phyloP scores from a whole-genome alignment of 2,797 vertebrate genomes.

The Fringilla coelebs region DNA sequence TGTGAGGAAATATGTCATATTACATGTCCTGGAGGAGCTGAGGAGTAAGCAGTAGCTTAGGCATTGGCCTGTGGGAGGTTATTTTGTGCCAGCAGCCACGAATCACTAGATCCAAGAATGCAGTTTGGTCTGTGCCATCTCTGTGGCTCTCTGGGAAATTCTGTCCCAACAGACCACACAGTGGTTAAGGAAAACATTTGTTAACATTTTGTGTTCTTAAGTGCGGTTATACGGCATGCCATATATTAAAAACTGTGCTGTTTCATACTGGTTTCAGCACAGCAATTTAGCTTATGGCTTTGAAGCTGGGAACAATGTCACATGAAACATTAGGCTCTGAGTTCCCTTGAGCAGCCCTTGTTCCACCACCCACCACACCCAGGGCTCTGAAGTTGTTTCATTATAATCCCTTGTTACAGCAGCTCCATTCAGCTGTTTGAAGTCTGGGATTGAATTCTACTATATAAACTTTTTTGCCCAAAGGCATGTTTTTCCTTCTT shows the following conservation, averaged over 20 bases:
- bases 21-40: background rate
- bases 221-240: background rate
- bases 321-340: background rate
- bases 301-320: background rate
- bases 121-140: background rate
- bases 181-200: background rate
- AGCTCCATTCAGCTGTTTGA: conserved; percentile 35
- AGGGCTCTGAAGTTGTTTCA: background rate
- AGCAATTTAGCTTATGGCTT: background rate
- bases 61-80: background rate
- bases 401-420: background rate
- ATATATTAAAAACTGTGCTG: background rate
- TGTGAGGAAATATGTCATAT: background rate
- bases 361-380: background rate
- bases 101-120: background rate
- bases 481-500: background rate
- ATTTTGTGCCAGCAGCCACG: background rate
- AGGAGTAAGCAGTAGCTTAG: background rate
- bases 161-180: background rate
- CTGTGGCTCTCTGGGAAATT: background rate
- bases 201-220: conserved; percentile 26
- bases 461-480: background rate
- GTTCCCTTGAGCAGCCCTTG: background rate
- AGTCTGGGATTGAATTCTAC: background rate
- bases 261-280: background rate